Base-by-base conservation (phyloP, 2,888 invertebrate species). In the Globia sparganii region DNA sequence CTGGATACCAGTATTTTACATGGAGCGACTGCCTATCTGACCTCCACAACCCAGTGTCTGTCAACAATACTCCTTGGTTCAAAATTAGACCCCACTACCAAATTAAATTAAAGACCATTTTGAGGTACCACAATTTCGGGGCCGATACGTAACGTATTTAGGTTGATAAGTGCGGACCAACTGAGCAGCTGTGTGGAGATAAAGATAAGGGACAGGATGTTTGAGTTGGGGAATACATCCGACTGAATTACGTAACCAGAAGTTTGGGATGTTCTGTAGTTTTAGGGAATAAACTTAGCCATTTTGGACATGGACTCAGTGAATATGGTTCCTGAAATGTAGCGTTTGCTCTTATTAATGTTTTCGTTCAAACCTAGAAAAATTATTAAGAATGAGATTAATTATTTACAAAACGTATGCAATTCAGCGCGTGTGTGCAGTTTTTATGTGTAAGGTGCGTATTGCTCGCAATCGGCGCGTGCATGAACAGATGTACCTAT, bases 201-300 rank as follows among this genome's bases (percentile, higher is more conserved):
- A 79, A 78, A 78, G 58, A 79, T 72, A 53, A 21, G 73, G 78
- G 56, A 64, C 62, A 58, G 72, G 72, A 79, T 72, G 78, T 78
- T 78, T 78, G 49, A 79, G 18, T 79, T 72, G 1, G 25, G 34
- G 40, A 58, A 72, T 37, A 77, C 37, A 72, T 59, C 79, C 73
- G 34, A 43, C 46, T n/a, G 18, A 56, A 8, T 46, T 34, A 13
- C 25, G 78, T 46, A 1, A 43, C n/a, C 31, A 77, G 40, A 77
- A 69, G 40, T 43, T 53, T n/a, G 18, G 11, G 8, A 28, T 18
- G n/a, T 34, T 25, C 31, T 64, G 56, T 71, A 21, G 62, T 62
- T 21, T 18, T 53, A 28, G n/a, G 66, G 43, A 72, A 46, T 65
- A 56, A 77, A 34, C 37, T 31, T 1, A n/a, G 15, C 9, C 25